Percentiles rank a stretch among this genome's conserved stretches.
Evolutionary conservation across 92 coral and sea anemone genomes (phyloP).

Genomic region (Siderastrea siderea): DNA sequence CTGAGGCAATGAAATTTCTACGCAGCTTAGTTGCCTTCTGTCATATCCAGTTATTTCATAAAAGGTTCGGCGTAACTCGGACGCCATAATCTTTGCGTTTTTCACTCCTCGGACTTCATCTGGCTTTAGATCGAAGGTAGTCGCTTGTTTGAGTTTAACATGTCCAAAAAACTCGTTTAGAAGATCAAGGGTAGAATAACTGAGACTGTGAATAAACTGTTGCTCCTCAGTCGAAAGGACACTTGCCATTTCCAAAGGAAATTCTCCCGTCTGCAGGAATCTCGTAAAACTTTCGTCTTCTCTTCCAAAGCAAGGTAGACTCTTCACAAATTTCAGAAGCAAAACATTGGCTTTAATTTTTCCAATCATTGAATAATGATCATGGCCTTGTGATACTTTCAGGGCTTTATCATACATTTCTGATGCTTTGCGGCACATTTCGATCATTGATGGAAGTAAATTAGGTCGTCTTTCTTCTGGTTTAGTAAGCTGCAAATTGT

Average conservation of each 20-base stretch:
- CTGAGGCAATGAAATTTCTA: conserved; percentile 3
- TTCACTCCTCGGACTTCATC: conserved; percentile 44
- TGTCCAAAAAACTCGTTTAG: conserved; percentile 63
- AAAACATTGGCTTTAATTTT: conserved; percentile 62
- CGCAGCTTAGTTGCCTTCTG: no score
- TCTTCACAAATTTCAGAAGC: conserved; percentile 68
- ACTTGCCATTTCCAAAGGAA: conserved; percentile 55
- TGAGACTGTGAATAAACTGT: conserved; percentile 46
- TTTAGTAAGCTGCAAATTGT: conserved; percentile 58
- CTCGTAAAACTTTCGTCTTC: conserved; percentile 44
- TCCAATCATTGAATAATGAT: conserved; percentile 72
- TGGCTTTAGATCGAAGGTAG: conserved; percentile 41
- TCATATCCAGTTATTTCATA: conserved; percentile 69
- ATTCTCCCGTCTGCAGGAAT: conserved; percentile 38
- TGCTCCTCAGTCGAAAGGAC: conserved; percentile 44
- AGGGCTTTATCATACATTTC: conserved; percentile 67
- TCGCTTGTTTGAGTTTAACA: conserved; percentile 59
- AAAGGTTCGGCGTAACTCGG: conserved; percentile 61
- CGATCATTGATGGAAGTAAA: background rate
- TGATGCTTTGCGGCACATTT: conserved; percentile 49
- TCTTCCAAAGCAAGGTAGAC: conserved; percentile 49
- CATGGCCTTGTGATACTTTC: background rate
- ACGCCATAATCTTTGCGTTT: conserved; percentile 65
- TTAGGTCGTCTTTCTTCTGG: conserved; percentile 17
- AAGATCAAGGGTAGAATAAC: conserved; percentile 28